These are phyloP conservation scores for Leptura quadrifasciata DNA, from an alignment of 2,888 invertebrate genomes.

Conservation along the genomic window DNA sequence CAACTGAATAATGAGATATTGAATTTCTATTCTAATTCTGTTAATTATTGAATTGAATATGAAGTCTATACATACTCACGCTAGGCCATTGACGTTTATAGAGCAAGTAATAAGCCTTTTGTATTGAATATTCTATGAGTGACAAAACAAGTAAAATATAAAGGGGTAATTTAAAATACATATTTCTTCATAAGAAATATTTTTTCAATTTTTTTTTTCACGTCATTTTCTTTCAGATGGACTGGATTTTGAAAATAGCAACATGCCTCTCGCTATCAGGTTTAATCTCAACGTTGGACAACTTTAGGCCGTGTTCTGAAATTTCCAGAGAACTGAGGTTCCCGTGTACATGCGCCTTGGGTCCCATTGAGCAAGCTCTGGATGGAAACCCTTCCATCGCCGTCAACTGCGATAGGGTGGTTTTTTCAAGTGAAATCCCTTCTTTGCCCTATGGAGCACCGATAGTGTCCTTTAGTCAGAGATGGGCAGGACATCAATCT, in stretches of 20 bases:
- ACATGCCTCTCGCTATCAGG: conserved; percentile 40
- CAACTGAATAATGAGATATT: no score
- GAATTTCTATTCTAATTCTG: no score
- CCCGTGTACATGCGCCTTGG: conserved; percentile 80
- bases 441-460: conserved; percentile 87
- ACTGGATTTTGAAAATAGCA: conserved; percentile 45
- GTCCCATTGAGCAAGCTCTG: conserved; percentile 74
- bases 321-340: conserved; percentile 84
- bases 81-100: no score
- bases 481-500: conserved; percentile 87
- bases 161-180: no score
- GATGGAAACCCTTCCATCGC: conserved; percentile 76
- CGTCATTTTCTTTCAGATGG: conserved; percentile 59
- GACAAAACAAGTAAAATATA: no score
- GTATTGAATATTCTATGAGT: no score
- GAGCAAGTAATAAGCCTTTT: no score
- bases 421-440: conserved; percentile 87
- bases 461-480: conserved; percentile 86
- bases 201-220: neutral
- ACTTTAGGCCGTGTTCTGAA: conserved; percentile 81
- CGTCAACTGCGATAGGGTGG: conserved; percentile 89
- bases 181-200: no score
- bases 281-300: conserved; percentile 48
- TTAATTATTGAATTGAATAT: no score
- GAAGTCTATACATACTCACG: no score